phyloP scores from a whole-genome alignment of 2,888 invertebrate genomes.

The Epirrhoe alternata region DNA sequence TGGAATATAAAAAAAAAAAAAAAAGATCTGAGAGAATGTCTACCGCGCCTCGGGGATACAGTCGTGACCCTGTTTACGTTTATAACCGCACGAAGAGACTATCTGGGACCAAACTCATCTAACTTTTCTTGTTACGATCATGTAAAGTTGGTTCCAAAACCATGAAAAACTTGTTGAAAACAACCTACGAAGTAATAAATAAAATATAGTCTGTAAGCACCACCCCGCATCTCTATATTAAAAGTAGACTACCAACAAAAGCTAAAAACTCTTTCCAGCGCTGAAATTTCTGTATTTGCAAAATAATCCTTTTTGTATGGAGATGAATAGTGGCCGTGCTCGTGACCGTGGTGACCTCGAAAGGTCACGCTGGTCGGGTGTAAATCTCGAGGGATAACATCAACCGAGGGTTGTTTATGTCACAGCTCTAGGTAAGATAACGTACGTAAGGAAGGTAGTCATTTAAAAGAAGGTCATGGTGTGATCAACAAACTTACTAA shows the following conservation, averaged over 20 bases:
- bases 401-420: constrained; percentile 25
- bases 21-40: too few species aligned
- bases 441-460: background rate
- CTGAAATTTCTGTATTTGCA: background rate
- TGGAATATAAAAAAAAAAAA: too few species aligned
- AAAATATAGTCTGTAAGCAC: background rate
- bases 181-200: background rate
- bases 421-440: constrained; percentile 1
- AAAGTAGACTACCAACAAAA: too few species aligned
- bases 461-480: background rate
- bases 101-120: constrained; percentile 10
- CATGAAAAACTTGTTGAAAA: constrained; percentile 6
- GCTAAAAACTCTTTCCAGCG: too few species aligned
- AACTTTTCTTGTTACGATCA: constrained; percentile 8
- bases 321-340: background rate
- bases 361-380: constrained; percentile 19
- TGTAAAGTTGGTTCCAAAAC: constrained; percentile 1
- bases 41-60: too few species aligned
- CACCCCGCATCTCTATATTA: background rate
- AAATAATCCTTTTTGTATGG: background rate
- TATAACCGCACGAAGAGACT: constrained; percentile 4
- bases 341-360: constrained; percentile 22
- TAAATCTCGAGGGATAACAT: constrained; percentile 17
- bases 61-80: too few species aligned
- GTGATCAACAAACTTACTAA: too few species aligned